Conservation (phyloP, 1,140 invertebrate genomes). For the Druon quercuslanigerum region DNA sequence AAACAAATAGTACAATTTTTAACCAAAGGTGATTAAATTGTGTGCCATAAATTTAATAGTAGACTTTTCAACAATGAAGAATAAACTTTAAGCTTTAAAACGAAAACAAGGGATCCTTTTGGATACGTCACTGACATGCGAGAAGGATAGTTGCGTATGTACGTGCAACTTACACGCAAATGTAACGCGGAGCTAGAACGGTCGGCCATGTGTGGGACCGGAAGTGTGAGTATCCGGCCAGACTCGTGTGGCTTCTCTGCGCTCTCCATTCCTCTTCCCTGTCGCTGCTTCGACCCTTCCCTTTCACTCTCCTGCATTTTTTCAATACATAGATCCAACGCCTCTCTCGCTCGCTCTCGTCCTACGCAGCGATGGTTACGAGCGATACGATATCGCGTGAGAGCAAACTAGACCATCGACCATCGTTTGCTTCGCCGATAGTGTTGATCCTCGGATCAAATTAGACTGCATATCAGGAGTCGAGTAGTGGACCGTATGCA, state of each 20-base stretch:
- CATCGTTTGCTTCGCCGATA: slow-evolving; percentile 8
- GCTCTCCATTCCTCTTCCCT: slow-evolving; percentile 44
- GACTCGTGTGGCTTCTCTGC: slow-evolving; percentile 75
- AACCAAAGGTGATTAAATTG: too few relatives aligned
- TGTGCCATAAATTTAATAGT: too few relatives aligned
- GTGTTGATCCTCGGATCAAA: too few relatives aligned
- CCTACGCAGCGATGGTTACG: slow-evolving; percentile 58
- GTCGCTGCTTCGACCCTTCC: slow-evolving; percentile 33
- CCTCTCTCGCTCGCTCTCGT: slow-evolving; percentile 43
- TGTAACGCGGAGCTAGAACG: slow-evolving; percentile 49
- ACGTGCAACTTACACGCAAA: slow-evolving; percentile 36
- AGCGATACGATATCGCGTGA: slow-evolving; percentile 58
- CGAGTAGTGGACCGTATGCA: background rate
- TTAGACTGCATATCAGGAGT: too few relatives aligned
- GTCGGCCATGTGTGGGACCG: slow-evolving; percentile 74
- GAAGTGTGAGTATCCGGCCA: slow-evolving; percentile 76
- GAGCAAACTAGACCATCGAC: slow-evolving; percentile 51
- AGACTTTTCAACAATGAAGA: too few relatives aligned
- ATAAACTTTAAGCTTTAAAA: too few relatives aligned
- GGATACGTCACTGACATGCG: slow-evolving; percentile 5
- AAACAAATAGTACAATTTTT: too few relatives aligned
- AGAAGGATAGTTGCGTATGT: slow-evolving; percentile 21
- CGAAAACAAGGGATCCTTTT: background rate
- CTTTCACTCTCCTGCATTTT: slow-evolving; percentile 19
- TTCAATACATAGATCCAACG: slow-evolving; percentile 13